phyloP scores from a whole-genome alignment of 2,113 vertebrate species.

The Pygathrix nemaeus region DNA sequence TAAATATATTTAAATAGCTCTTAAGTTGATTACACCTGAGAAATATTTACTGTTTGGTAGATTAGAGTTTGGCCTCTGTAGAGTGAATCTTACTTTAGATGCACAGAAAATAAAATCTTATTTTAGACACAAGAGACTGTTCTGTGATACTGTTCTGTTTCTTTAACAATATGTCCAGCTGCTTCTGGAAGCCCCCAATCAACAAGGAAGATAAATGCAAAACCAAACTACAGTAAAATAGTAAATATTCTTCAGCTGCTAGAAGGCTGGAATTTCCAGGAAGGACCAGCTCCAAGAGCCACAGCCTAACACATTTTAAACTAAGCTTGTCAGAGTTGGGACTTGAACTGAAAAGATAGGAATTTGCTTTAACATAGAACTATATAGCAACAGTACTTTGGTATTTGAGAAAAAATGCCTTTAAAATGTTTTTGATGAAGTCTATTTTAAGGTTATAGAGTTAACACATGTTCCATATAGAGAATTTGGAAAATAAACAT shows the following conservation, averaged over 20 bases:
- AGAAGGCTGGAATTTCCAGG: neutral
- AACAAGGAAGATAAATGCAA: constrained; percentile 16
- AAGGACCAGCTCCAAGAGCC: neutral
- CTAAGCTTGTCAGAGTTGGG: neutral
- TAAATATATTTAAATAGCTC: neutral
- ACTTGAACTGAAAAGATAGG: neutral
- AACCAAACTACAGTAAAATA: constrained; percentile 9
- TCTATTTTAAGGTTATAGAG: constrained; percentile 5
- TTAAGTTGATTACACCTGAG: neutral
- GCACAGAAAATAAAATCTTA: neutral
- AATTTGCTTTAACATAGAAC: neutral
- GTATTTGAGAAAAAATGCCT: neutral
- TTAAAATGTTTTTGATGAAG: neutral
- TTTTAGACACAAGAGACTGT: neutral
- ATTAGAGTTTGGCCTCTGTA: neutral
- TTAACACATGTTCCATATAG: neutral
- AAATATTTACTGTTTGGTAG: neutral
- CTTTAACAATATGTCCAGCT: constrained; percentile 39
- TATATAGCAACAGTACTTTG: neutral
- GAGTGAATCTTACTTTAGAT: neutral
- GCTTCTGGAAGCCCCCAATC: neutral
- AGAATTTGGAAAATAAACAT: neutral
- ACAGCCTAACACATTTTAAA: neutral
- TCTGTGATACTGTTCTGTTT: neutral
- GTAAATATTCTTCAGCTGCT: constrained; percentile 8